Percentiles rank a stretch among this genome's conserved stretches.
These are phyloP conservation scores for Nomada lathburiana DNA, from an alignment of 2,888 invertebrate species.

Conservation along the genomic window DNA sequence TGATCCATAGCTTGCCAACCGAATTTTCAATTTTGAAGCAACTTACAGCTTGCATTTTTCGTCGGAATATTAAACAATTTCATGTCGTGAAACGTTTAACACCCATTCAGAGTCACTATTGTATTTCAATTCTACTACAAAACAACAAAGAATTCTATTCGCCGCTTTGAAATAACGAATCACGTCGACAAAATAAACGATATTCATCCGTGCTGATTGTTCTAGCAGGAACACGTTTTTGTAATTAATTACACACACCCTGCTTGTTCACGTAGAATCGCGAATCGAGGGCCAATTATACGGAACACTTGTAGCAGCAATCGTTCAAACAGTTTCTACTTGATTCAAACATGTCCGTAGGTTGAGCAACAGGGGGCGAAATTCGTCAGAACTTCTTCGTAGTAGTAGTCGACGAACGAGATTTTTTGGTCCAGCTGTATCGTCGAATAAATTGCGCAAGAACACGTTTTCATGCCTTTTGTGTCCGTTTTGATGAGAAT, in stretches of 20 bases:
- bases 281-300: background rate
- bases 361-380: background rate
- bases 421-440: background rate
- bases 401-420: background rate
- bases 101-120: background rate
- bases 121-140: background rate
- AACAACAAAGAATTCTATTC: background rate
- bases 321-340: background rate
- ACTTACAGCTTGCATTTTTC: background rate
- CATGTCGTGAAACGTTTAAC: too few relatives aligned
- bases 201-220: background rate
- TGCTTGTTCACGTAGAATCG: slow-evolving; percentile 12
- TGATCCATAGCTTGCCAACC: background rate
- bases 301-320: background rate
- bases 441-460: slow-evolving; percentile 23
- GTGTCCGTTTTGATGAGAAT: slow-evolving; percentile 5
- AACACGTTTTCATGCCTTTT: background rate
- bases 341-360: background rate
- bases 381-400: background rate
- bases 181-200: background rate
- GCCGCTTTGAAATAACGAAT: background rate
- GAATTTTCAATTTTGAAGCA: slow-evolving; percentile 13
- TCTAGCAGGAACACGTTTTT: background rate
- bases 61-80: slow-evolving; percentile 2
- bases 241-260: background rate